These are phyloP conservation scores for Drosophila hydei DNA, from an alignment of 1,140 invertebrate genomes.

Conservation along the genomic window DNA sequence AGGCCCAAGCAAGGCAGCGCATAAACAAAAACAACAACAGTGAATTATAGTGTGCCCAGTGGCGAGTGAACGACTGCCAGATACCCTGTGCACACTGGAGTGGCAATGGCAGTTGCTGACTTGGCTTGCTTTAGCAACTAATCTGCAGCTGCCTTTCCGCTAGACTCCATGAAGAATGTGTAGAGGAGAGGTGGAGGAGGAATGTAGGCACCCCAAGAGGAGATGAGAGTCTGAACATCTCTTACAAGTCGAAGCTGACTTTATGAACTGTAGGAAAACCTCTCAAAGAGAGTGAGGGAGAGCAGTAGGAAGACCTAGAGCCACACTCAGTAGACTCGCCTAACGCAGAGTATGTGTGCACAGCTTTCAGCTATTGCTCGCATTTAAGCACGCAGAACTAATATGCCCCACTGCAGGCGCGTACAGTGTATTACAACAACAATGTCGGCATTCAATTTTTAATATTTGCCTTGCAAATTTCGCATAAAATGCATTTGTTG, in stretches of 20 bases:
- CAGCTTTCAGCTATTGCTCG: no score
- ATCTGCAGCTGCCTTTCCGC: no score
- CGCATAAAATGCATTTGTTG: conserved; percentile 78
- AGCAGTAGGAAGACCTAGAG: not conserved
- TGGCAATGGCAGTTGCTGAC: no score
- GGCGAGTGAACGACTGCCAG: not conserved
- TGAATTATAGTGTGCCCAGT: not conserved
- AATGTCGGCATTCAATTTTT: conserved; percentile 78
- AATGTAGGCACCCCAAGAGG: no score
- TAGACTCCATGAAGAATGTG: no score
- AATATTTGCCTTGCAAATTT: conserved; percentile 81
- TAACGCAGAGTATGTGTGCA: not conserved
- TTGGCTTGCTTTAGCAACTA: no score
- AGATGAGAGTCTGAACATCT: no score
- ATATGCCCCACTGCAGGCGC: not conserved
- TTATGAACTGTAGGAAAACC: no score
- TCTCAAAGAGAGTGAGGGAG: not conserved
- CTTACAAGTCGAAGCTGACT: no score
- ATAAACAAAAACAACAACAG: conserved; percentile 37
- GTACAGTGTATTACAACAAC: conserved; percentile 7
- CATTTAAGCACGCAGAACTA: no score
- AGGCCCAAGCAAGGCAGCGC: conserved; percentile 16
- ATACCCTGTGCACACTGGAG: not conserved
- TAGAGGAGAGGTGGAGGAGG: no score
- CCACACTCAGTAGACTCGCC: not conserved